Base-by-base conservation (phyloP, 2,888 invertebrate genomes). In the Hypomecis punctinalis region DNA sequence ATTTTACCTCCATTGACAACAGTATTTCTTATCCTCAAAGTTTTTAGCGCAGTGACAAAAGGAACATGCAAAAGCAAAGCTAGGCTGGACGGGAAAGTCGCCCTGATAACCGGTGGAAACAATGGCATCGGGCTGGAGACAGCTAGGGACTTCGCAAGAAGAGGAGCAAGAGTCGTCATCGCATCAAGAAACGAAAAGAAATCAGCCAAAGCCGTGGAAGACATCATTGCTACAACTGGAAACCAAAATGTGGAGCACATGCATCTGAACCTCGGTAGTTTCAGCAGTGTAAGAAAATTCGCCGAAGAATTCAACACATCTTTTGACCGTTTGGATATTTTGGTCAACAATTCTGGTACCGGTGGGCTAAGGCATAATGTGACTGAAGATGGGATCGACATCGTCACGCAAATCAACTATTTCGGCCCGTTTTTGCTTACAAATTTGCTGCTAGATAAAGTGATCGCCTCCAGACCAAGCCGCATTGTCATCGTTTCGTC, bases 41-140 rank as follows among this genome's bases (percentile, higher is more conserved):
- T 65, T 5, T 45, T 40, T 36, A 56, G 9, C 6, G 36, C 11
- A 36, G 8, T 60, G 2, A 61, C 46, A 13, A 79, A 82, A 64
- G 79, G 81, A 33, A 78, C 78, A 11, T 91, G 90, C 69, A 83
- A 71, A 56, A 89, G 89, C 48, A 79, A 79, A 42, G 79, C 71
- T 0, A 78, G 80, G 40, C 67, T 92, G 3, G 66, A 84, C 2
- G 94, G 94, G 46, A 96, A 96, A 93, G 90, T 95, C 48, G 94
- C 94, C 0, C 93, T 98, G 45, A 91, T 98, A 6, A 97, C 97
- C 0, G 98, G 97, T 6, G 95, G 96, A 0, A 97, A 97, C 83
- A 95, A 96, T 0, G 97, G 98, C 3, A 96, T 98, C 63, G 97
- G 98, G 1, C 94, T 95, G 79, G 96, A 96, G 87, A 96, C 96